These are phyloP conservation scores for Torymus tubicola DNA, from an alignment of 2,888 invertebrate species.

Conservation along the genomic window DNA sequence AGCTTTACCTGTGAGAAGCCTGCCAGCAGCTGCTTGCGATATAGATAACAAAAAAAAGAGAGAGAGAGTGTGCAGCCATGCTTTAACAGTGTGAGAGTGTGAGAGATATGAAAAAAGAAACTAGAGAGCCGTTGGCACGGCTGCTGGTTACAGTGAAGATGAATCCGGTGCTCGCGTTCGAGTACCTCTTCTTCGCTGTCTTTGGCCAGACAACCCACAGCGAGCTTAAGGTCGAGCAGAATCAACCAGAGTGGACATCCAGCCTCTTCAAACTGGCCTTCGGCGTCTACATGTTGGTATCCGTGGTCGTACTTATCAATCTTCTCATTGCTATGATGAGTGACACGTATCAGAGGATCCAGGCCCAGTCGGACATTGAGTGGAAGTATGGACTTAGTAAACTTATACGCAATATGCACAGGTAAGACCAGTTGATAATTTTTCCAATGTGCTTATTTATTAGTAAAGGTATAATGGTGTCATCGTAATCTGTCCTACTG, in stretches of 20 bases:
- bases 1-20: conserved; percentile 28
- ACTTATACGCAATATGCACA: conserved; percentile 86
- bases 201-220: conserved; percentile 95
- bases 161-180: conserved; percentile 94
- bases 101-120: conserved; percentile 14
- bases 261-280: conserved; percentile 94
- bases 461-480: too few relatives aligned
- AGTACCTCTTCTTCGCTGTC: conserved; percentile 98
- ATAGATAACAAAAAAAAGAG: conserved; percentile 15
- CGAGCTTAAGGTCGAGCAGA: conserved; percentile 87
- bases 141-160: conserved; percentile 83
- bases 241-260: conserved; percentile 89
- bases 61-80: not conserved
- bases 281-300: conserved; percentile 98
- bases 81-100: not conserved
- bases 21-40: conserved; percentile 19
- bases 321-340: conserved; percentile 99
- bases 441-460: too few relatives aligned
- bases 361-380: conserved; percentile 91
- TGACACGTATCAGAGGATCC: conserved; percentile 99
- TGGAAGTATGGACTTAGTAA: conserved; percentile 89
- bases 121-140: conserved; percentile 61
- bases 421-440: conserved; percentile 69
- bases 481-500: too few relatives aligned
- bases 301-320: conserved; percentile 98